These are phyloP conservation scores for Portevinia maculata DNA, from an alignment of 2,888 invertebrate genomes.

Conservation along the genomic window DNA sequence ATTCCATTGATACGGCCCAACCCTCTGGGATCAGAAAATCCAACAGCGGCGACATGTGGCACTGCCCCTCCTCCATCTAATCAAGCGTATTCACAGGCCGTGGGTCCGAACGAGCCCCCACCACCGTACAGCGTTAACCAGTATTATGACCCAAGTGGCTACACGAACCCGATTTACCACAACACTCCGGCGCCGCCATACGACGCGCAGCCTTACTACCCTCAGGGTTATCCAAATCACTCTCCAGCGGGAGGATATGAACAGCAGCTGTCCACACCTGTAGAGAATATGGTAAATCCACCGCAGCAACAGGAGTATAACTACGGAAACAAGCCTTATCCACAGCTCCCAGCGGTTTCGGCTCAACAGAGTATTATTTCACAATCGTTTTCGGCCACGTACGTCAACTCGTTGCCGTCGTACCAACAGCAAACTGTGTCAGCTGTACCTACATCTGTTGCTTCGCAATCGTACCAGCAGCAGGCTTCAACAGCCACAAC, in stretches of 20 bases:
- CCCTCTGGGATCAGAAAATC: constrained; percentile 88
- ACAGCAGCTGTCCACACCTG: constrained; percentile 75
- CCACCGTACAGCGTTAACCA: constrained; percentile 78
- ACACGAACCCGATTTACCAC: constrained; percentile 81
- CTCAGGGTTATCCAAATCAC: constrained; percentile 40
- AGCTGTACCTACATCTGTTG: constrained; percentile 1
- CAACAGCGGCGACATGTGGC: constrained; percentile 79
- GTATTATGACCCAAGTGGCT: constrained; percentile 80
- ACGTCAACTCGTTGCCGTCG: constrained; percentile 23
- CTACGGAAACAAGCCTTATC: constrained; percentile 37
- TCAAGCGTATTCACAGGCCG: constrained; percentile 75
- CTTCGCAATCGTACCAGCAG: constrained; percentile 45
- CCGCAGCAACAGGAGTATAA: constrained; percentile 75
- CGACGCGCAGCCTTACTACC: constrained; percentile 59
- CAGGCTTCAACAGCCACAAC: constrained; percentile 12
- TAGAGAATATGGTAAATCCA: constrained; percentile 77
- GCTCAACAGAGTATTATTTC: neutral
- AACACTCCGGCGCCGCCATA: constrained; percentile 81
- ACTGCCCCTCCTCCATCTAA: constrained; percentile 44
- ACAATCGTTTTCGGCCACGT: constrained; percentile 8
- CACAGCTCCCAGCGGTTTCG: constrained; percentile 5
- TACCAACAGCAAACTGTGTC: constrained; percentile 38
- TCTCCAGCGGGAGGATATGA: constrained; percentile 5
- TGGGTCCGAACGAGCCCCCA: constrained; percentile 80
- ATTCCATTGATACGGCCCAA: constrained; percentile 87